Base-by-base conservation (phyloP, 1,140 invertebrate genomes). In the Pemphigus obesinymphae region DNA sequence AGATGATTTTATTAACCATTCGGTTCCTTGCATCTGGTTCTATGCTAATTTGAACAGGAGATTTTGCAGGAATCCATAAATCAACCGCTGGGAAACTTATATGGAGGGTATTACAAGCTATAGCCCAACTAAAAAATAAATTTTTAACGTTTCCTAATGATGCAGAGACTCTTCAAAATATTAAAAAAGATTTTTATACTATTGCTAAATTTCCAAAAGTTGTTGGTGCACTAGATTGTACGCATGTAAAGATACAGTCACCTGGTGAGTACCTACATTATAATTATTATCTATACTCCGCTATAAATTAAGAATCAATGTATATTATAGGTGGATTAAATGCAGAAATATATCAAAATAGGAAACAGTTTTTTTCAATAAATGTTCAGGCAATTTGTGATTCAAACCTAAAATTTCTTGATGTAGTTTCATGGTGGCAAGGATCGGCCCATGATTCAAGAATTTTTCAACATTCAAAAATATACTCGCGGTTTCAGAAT, bases 311-410 rank as follows among this genome's bases (percentile, higher is more conserved):
- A 58, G 26, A 58, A 29, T 29, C 23, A 2, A 58, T 58, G 23
- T 58, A 11, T 58, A 17, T 58, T 29, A 58, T 26, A 58, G 55
- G 55, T 15, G 55, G 55, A 58, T 58, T 29, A 58, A 58, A 58
- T 15, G 55, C 55, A 58, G 55, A 58, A 15, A 29, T 58, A 58
- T 58, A 58, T 82, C 82, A 86, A 53, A 89, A 89, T 82, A 63
- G 86, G 34, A 88, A 89, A 84, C 85, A 84, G 0, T 87, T 84
- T 72, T 88, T 87, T 84, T 87, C 87, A 20, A 82, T 87, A 7
- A 88, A 89, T 85, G 86, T 88, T 0, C 87, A 89, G 86, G 84
- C 83, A 31, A 84, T 88, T 17, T 86, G 85, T 82, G 84, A 87
- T 85, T 82, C 85, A 10, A 78, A 86, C 10, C 82, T 87, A 6